Evolutionary conservation across 2,888 invertebrate genomes (phyloP).

Genomic region (Panzeria rudis): DNA sequence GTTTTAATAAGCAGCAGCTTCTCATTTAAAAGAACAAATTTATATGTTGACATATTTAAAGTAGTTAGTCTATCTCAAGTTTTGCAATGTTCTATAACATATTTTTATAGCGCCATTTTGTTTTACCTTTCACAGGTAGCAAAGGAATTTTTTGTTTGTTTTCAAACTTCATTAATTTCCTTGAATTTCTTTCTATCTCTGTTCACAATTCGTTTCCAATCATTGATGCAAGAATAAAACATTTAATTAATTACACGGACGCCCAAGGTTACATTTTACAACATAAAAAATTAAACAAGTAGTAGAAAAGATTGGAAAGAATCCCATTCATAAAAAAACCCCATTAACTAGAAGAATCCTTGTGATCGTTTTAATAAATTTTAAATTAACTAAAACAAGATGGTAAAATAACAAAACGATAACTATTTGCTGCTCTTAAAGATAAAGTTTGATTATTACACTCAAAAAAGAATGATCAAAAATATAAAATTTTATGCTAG

Average conservation of each 20-base stretch:
- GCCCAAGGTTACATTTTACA: conserved; percentile 34
- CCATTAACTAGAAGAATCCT: conserved; percentile 1
- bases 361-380: conserved; percentile 55
- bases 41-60: not conserved
- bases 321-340: not conserved
- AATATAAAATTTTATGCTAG: too few species aligned
- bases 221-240: conserved; percentile 22
- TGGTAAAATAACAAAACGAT: not conserved
- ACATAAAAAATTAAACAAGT: not conserved
- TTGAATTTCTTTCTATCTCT: not conserved
- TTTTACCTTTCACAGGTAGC: not conserved
- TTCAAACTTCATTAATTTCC: conserved; percentile 18
- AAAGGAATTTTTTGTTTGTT: not conserved
- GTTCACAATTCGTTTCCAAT: not conserved
- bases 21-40: not conserved
- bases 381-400: conserved; percentile 39
- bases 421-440: not conserved
- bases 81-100: not conserved
- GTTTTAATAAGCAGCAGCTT: not conserved
- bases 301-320: not conserved
- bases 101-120: not conserved
- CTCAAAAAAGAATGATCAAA: not conserved
- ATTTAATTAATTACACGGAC: conserved; percentile 45
- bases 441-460: too few species aligned
- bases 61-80: not conserved